Conservation (phyloP, 2,113 vertebrate species). For the Poicephalus gulielmi region DNA sequence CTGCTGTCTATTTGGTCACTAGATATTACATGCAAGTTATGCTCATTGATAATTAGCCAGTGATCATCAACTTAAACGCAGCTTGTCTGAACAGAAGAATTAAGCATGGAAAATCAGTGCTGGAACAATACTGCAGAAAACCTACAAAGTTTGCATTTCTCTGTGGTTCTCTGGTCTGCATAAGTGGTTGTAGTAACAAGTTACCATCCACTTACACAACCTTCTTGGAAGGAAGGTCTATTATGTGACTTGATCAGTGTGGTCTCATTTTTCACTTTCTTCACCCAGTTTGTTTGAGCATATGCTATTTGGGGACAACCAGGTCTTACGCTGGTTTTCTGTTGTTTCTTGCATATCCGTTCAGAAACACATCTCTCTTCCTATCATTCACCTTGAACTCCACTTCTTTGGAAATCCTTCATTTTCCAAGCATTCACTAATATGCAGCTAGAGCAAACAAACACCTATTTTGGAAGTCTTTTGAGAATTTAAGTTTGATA, state of each 20-base stretch:
- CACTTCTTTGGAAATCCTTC: background rate
- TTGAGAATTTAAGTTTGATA: background rate
- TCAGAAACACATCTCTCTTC: background rate
- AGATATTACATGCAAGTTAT: background rate
- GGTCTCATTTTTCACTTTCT: background rate
- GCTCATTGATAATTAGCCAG: background rate
- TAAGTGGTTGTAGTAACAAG: background rate
- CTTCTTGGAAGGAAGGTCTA: background rate
- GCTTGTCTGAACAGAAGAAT: background rate
- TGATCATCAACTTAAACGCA: background rate
- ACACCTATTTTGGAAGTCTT: background rate
- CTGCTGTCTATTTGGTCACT: background rate
- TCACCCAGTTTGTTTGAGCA: background rate
- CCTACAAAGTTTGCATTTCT: background rate
- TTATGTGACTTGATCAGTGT: background rate
- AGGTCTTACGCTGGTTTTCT: background rate
- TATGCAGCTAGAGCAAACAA: background rate
- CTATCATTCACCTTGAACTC: background rate
- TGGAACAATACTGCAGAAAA: background rate
- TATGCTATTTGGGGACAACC: background rate
- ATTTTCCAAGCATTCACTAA: background rate
- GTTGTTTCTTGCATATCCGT: background rate
- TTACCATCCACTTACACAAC: accelerated
- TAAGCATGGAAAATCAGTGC: background rate
- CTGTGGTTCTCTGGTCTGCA: background rate